Conservation (phyloP, 2,888 invertebrate genomes). For the Polydrusus cervinus region DNA sequence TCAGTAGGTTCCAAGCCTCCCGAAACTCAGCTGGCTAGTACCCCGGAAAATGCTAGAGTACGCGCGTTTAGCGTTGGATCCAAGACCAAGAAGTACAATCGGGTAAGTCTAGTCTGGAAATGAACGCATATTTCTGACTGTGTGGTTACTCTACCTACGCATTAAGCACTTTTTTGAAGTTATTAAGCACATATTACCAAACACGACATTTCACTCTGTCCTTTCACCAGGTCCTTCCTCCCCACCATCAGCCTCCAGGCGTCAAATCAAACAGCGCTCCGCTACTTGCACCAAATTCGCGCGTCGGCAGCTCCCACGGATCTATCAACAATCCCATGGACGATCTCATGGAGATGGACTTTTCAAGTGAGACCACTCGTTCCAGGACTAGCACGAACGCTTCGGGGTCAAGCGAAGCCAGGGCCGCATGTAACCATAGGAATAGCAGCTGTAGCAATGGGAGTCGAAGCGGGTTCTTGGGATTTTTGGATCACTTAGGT, state of each 20-base stretch:
- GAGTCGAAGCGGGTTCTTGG: conserved; percentile 23
- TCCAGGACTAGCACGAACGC: conserved; percentile 70
- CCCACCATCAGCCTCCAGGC: conserved; percentile 61
- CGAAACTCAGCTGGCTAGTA: conserved; percentile 65
- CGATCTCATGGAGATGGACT: conserved; percentile 90
- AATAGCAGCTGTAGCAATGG: conserved; percentile 42
- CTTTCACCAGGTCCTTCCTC: conserved; percentile 54
- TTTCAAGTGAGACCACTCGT: conserved; percentile 71
- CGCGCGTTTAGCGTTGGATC: conserved; percentile 88
- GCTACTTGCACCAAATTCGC: conserved; percentile 73
- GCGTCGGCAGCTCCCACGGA: conserved; percentile 69
- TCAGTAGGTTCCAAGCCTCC: conserved; percentile 82
- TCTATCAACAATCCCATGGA: conserved; percentile 76
- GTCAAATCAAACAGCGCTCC: conserved; percentile 83
- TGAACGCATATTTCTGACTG: too few relatives aligned
- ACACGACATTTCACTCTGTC: too few relatives aligned
- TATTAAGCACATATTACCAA: too few relatives aligned
- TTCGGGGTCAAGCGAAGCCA: conserved; percentile 67
- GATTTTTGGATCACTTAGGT: conserved; percentile 27
- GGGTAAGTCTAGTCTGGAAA: conserved; percentile 55
- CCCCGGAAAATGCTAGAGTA: conserved; percentile 73
- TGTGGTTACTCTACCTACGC: too few relatives aligned
- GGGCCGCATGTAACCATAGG: conserved; percentile 65
- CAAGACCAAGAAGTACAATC: conserved; percentile 73
- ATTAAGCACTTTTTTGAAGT: too few relatives aligned